Conservation (phyloP, 2,113 vertebrate genomes). For the Etia nguti region DNA sequence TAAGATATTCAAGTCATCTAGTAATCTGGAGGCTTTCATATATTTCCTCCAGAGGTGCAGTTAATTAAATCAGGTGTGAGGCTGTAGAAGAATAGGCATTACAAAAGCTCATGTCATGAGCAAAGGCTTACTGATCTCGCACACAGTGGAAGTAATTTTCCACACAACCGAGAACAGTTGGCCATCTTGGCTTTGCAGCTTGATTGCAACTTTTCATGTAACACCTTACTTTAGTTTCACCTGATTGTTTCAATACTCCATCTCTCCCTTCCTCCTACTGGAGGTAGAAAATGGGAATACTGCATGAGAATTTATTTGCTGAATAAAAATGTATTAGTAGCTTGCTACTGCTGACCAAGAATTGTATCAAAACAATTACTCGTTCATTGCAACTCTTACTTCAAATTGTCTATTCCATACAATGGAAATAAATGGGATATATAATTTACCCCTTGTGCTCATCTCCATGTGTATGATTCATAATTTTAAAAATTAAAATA, state of each 20-base stretch:
- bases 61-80: neutral
- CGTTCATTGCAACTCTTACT: neutral
- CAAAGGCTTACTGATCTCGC: neutral
- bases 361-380: neutral
- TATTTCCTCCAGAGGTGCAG: neutral
- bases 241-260: neutral
- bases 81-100: neutral
- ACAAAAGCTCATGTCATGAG: neutral
- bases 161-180: neutral
- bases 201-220: neutral
- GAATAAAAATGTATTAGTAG: neutral
- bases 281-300: neutral
- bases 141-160: neutral
- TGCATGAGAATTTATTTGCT: neutral
- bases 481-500: rapidly evolving
- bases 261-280: neutral
- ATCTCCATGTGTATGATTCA: neutral
- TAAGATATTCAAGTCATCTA: neutral
- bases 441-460: neutral
- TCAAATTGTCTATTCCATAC: neutral
- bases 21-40: neutral
- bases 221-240: neutral
- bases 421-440: neutral
- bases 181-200: neutral
- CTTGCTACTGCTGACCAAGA: neutral